Conservation (phyloP, 2,797 vertebrate genomes). For the Acanthopagrus latus region DNA sequence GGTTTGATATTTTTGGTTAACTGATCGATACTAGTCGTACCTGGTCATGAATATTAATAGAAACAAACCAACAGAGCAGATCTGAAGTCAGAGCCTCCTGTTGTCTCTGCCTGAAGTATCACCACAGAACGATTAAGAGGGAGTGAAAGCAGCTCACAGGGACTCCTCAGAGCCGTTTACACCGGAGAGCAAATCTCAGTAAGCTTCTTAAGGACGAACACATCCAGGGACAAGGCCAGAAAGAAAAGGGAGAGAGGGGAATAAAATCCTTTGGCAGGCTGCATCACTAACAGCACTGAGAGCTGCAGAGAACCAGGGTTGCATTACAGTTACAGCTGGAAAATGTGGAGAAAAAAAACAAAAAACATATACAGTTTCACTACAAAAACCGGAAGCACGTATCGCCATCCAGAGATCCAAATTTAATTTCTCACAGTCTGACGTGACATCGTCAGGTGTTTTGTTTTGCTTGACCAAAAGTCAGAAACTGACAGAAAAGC, state of each 20-base stretch:
- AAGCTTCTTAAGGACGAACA: constrained; percentile 52
- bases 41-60: neutral
- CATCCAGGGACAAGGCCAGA: constrained; percentile 24
- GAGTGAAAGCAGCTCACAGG: constrained; percentile 35
- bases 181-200: constrained; percentile 44
- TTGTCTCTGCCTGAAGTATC: neutral
- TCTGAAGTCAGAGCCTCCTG: neutral
- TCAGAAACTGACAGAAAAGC: neutral
- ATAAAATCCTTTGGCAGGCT: neutral
- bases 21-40: too few species aligned
- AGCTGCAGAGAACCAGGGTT: neutral
- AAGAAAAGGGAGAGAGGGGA: neutral
- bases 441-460: neutral
- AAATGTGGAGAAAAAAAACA: too few species aligned
- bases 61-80: neutral
- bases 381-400: neutral
- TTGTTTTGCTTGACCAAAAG: neutral
- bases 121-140: neutral
- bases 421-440: neutral
- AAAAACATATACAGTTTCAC: neutral
- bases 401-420: neutral
- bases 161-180: constrained; percentile 27
- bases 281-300: neutral
- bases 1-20: neutral
- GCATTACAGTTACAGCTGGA: neutral